Evolutionary conservation across 2,113 vertebrate species (phyloP).

Genomic region (Myiagra hebetior): DNA sequence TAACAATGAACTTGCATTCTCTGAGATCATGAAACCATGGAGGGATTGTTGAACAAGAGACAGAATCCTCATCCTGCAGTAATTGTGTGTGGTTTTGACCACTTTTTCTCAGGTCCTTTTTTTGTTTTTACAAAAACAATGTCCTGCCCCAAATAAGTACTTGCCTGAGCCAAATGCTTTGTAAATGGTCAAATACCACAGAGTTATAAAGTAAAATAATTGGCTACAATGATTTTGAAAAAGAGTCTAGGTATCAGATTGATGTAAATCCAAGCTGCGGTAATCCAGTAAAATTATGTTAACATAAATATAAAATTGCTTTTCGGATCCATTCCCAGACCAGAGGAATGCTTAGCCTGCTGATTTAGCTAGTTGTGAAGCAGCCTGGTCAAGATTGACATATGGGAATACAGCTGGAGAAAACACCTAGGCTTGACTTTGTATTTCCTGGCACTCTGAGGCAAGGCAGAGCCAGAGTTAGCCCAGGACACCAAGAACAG

Average conservation of each 20-base stretch:
- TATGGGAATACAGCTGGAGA: slow-evolving; percentile 37
- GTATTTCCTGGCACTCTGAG: slow-evolving; percentile 40
- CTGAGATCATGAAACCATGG: background rate
- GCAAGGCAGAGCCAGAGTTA: background rate
- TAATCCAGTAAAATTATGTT: background rate
- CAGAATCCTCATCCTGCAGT: background rate
- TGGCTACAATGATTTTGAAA: background rate
- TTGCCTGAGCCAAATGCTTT: background rate
- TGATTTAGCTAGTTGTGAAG: slow-evolving; percentile 23
- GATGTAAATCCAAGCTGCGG: background rate
- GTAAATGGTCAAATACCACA: slow-evolving; percentile 3
- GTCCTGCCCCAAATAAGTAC: background rate
- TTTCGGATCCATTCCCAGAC: background rate
- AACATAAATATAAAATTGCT: background rate
- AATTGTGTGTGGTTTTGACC: background rate
- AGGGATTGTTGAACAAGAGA: background rate
- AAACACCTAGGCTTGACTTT: slow-evolving; percentile 19
- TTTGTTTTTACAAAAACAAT: background rate
- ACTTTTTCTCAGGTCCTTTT: background rate
- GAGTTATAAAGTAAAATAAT: background rate
- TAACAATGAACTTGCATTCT: background rate
- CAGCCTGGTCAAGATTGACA: slow-evolving; percentile 12
- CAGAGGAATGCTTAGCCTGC: slow-evolving; percentile 13
- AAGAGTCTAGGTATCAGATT: background rate
- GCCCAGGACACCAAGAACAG: background rate